Conservation (phyloP, 1,140 invertebrate genomes). For the Macrotrachela quadricornifera region DNA sequence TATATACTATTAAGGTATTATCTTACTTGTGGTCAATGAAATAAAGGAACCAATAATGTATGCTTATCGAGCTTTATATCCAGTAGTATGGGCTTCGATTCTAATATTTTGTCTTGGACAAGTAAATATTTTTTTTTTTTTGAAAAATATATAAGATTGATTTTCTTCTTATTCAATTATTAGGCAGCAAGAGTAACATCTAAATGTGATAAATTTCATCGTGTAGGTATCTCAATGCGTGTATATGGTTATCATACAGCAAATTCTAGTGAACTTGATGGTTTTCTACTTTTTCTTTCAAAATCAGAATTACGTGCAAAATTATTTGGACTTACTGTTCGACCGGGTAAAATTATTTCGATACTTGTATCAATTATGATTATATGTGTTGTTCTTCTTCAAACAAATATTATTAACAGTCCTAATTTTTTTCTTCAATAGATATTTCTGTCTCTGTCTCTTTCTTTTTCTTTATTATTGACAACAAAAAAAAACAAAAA, state of each 20-base stretch:
- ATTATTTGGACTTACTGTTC: too few species aligned
- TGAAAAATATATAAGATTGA: neutral
- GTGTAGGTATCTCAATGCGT: constrained; percentile 24
- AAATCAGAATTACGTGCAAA: constrained; percentile 15
- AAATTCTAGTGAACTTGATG: constrained; percentile 25
- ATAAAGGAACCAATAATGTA: constrained; percentile 16
- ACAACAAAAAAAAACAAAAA: too few species aligned
- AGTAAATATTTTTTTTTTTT: constrained; percentile 12
- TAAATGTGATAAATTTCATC: constrained; percentile 21
- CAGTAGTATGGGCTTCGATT: constrained; percentile 19
- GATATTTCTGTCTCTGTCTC: too few species aligned
- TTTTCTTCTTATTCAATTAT: neutral
- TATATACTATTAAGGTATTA: too few species aligned
- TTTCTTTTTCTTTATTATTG: too few species aligned
- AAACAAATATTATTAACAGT: too few species aligned
- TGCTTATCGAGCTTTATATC: constrained; percentile 21
- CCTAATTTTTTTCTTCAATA: too few species aligned
- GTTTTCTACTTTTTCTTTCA: constrained; percentile 25
- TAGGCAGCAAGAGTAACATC: constrained; percentile 28
- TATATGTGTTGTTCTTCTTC: too few species aligned
- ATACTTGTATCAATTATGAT: too few species aligned
- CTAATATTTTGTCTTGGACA: constrained; percentile 21
- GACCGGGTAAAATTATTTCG: too few species aligned
- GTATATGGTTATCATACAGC: constrained; percentile 28
- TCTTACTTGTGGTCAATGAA: constrained; percentile 20